phyloP scores from a whole-genome alignment of 1,140 invertebrate species.

The Drosophila sucinea region DNA sequence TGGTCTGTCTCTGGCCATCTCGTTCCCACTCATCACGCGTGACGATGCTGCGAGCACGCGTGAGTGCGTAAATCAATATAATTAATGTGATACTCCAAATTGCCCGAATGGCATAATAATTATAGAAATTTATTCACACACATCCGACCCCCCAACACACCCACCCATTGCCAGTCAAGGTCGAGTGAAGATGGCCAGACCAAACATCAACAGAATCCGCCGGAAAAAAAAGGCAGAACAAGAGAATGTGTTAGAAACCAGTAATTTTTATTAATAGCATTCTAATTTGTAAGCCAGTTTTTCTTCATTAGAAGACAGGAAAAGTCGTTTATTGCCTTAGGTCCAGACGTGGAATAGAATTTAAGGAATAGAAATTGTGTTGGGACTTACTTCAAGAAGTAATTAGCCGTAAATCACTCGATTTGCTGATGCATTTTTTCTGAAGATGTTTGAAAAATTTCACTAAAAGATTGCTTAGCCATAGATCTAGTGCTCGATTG shows the following conservation, averaged over 20 bases:
- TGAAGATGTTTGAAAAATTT: neutral
- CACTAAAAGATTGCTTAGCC: too few relatives aligned
- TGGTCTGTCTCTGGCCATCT: slow-evolving; percentile 25
- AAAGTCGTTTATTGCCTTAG: slow-evolving; percentile 3
- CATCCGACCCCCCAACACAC: neutral
- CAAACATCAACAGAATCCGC: neutral
- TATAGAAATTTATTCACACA: slow-evolving; percentile 60
- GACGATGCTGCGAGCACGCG: slow-evolving; percentile 42
- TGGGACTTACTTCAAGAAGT: neutral
- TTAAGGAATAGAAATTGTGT: neutral
- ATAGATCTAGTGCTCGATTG: too few relatives aligned
- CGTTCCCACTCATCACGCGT: slow-evolving; percentile 62
- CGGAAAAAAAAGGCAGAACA: neutral
- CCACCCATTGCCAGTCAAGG: slow-evolving; percentile 5
- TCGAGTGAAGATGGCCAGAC: slow-evolving; percentile 7
- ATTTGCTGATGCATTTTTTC: neutral
- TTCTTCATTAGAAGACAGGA: slow-evolving; percentile 27
- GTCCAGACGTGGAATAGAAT: neutral
- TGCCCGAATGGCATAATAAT: slow-evolving; percentile 69
- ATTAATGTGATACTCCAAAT: slow-evolving; percentile 58
- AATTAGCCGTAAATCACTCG: slow-evolving; percentile 5
- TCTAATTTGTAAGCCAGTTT: slow-evolving; percentile 60
- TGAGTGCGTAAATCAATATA: slow-evolving; percentile 75
- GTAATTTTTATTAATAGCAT: slow-evolving; percentile 71
- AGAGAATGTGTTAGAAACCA: slow-evolving; percentile 13